A percentile compares a stretch with the other conserved stretches of the same genome.
These are phyloP conservation scores for Heptranchias perlo DNA, from an alignment of 2,113 vertebrate genomes.

Conservation along the genomic window DNA sequence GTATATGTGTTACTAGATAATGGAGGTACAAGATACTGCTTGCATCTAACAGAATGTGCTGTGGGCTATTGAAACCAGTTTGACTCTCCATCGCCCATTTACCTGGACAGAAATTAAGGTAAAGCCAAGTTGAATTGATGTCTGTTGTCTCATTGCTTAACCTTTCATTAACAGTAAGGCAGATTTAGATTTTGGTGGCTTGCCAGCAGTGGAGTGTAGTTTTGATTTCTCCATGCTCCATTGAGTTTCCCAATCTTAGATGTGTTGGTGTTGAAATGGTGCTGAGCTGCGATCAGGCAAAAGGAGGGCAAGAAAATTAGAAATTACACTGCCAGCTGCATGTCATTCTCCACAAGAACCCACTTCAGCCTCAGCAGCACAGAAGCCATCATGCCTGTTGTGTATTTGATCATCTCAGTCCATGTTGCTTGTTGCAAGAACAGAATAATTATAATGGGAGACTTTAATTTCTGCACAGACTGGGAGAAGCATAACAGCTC, in stretches of 20 bases:
- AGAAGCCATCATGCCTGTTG: not conserved
- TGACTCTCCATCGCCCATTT: conserved; percentile 3
- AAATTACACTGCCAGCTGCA: not conserved
- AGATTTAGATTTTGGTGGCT: not conserved
- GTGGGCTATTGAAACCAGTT: conserved; percentile 11
- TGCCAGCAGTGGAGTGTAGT: not conserved
- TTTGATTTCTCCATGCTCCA: not conserved
- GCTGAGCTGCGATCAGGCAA: not conserved
- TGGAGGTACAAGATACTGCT: not conserved
- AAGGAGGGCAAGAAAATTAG: not conserved
- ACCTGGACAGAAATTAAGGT: not conserved
- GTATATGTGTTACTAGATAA: not conserved
- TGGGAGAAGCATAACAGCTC: too few species aligned
- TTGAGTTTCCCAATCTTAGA: not conserved
- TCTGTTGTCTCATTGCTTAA: not conserved
- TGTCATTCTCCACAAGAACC: not conserved
- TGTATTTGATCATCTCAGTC: not conserved
- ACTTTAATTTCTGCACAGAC: too few species aligned
- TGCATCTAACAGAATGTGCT: not conserved
- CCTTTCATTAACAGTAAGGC: not conserved
- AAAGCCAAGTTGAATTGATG: not conserved
- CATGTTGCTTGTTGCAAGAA: too few species aligned
- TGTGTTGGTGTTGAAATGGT: not conserved
- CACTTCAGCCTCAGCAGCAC: not conserved
- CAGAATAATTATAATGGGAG: too few species aligned